phyloP scores from a whole-genome alignment of 2,113 vertebrate genomes.

The Colossoma macropomum region DNA sequence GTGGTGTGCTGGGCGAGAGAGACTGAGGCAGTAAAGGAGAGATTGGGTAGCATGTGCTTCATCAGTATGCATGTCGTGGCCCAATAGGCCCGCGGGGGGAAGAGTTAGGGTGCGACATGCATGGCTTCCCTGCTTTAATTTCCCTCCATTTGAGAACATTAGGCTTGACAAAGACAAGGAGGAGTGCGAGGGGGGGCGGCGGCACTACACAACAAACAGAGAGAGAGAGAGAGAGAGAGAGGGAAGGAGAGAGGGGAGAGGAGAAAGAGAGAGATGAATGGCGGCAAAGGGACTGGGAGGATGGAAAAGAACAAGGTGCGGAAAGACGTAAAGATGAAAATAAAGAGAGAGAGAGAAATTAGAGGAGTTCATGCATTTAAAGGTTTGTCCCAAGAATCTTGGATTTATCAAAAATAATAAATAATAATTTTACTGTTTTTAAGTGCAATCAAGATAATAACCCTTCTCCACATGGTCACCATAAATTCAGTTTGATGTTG shows the following conservation, averaged over 20 bases:
- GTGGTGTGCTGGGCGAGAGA: constrained; percentile 28
- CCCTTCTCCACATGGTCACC: background rate
- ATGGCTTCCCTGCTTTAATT: constrained; percentile 62
- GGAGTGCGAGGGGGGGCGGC: constrained; percentile 13
- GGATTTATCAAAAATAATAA: background rate
- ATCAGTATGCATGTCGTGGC: constrained; percentile 57
- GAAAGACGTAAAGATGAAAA: constrained; percentile 11
- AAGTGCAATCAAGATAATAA: background rate
- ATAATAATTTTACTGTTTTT: background rate
- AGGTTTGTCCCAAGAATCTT: background rate
- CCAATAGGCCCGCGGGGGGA: constrained; percentile 57
- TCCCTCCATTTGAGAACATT: constrained; percentile 63
- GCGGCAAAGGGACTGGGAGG: constrained; percentile 9
- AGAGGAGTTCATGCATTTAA: background rate
- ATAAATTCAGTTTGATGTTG: background rate
- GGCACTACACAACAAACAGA: constrained; percentile 45
- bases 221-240: constrained; percentile 34
- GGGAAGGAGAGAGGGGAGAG: constrained; percentile 3
- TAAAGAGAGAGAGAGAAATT: background rate
- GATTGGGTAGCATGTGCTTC: constrained; percentile 48
- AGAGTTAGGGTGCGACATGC: constrained; percentile 58
- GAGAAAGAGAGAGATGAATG: constrained; percentile 65
- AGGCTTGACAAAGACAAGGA: constrained; percentile 53
- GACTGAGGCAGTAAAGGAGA: constrained; percentile 19
- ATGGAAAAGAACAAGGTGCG: background rate